Conservation (phyloP, 2,113 vertebrate species). For the Phylloscopus trochilus region DNA sequence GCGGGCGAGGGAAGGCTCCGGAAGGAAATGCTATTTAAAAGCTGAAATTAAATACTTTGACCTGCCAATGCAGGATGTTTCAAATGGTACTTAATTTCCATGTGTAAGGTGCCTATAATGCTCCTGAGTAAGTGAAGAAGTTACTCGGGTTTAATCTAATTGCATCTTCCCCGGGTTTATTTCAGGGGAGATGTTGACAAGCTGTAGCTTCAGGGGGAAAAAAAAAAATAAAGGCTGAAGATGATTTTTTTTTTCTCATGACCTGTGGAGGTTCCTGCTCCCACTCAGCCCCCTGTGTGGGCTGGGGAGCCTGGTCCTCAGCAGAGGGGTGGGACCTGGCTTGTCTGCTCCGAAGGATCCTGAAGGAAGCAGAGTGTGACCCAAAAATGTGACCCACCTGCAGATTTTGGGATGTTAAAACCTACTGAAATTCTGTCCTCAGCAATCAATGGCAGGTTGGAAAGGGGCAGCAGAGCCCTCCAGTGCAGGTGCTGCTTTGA, state of each 20-base stretch:
- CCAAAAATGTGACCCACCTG: neutral
- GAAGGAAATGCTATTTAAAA: slow-evolving; percentile 28
- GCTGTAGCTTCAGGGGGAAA: neutral
- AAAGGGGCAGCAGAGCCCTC: neutral
- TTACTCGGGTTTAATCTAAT: neutral
- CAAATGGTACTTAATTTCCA: slow-evolving; percentile 29
- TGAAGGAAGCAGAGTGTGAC: neutral
- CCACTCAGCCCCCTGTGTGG: neutral
- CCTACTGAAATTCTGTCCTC: neutral
- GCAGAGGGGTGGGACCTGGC: neutral
- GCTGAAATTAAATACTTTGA: slow-evolving; percentile 55
- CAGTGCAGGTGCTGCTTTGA: neutral
- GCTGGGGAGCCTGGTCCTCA: neutral
- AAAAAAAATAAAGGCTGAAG: neutral
- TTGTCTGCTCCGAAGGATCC: neutral
- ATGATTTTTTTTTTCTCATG: neutral
- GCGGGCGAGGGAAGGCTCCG: neutral
- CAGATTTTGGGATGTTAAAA: neutral
- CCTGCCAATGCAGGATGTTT: slow-evolving; percentile 20
- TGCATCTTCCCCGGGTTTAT: neutral
- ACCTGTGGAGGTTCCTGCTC: neutral
- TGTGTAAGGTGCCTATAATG: neutral
- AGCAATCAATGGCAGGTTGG: neutral
- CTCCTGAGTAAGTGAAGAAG: neutral
- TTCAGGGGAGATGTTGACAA: neutral